These are phyloP conservation scores for Saccopteryx bilineata DNA, from an alignment of 2,113 vertebrate species.

Conservation along the genomic window DNA sequence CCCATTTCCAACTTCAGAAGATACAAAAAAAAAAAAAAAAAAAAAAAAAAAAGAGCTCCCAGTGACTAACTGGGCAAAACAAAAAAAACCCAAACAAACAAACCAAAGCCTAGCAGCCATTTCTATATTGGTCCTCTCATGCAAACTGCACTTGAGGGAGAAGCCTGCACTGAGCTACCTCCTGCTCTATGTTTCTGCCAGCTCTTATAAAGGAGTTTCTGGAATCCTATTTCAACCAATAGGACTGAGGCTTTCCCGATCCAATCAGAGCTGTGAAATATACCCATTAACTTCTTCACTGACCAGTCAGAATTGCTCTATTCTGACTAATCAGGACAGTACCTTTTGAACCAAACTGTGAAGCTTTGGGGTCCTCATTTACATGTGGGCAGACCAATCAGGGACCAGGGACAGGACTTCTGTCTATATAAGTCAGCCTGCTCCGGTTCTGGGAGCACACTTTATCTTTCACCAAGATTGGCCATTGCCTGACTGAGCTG, in stretches of 20 bases:
- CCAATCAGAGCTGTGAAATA: background rate
- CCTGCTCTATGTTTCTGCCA: background rate
- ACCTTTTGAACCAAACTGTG: background rate
- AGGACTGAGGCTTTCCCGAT: background rate
- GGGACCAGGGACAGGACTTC: background rate
- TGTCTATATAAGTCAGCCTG: background rate
- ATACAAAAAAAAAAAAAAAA: background rate
- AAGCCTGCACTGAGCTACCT: background rate
- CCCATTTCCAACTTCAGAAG: too few relatives aligned
- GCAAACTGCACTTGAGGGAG: background rate
- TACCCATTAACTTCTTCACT: background rate
- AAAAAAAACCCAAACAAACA: background rate
- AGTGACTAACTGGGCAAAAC: background rate
- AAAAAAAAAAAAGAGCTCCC: background rate
- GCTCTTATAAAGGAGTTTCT: background rate
- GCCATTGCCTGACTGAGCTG: background rate
- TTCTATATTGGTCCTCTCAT: background rate
- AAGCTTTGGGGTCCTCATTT: background rate
- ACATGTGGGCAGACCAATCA: background rate
- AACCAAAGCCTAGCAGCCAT: background rate
- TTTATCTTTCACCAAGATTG: background rate
- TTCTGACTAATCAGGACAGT: background rate
- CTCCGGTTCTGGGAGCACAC: background rate
- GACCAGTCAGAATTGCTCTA: background rate
- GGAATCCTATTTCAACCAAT: background rate